Evolutionary conservation across 1,140 invertebrate genomes (phyloP).

Genomic region (Drosophila tropicalis): DNA sequence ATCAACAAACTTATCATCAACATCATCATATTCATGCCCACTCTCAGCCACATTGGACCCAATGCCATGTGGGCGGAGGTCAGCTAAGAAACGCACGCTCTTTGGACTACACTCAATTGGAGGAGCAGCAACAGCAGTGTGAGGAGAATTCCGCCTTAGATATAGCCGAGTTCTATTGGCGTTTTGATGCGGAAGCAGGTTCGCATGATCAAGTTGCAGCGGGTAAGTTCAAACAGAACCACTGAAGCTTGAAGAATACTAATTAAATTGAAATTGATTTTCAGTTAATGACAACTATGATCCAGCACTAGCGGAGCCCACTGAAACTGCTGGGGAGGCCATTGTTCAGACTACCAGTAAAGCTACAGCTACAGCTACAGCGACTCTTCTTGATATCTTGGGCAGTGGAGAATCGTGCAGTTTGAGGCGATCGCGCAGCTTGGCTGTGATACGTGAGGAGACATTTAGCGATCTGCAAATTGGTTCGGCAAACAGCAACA

Average conservation of each 20-base stretch:
- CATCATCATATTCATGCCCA: constrained; percentile 46
- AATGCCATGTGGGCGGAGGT: constrained; percentile 61
- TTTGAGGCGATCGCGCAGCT: constrained; percentile 88
- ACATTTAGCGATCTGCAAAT: constrained; percentile 87
- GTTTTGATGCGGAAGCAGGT: constrained; percentile 70
- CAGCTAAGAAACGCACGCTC: constrained; percentile 79
- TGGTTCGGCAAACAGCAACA: constrained; percentile 84
- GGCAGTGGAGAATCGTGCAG: constrained; percentile 85
- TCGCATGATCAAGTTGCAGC: constrained; percentile 61
- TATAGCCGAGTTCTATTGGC: constrained; percentile 82
- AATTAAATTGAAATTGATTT: constrained; percentile 39
- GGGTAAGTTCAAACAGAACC: constrained; percentile 48
- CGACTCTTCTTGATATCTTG: constrained; percentile 67
- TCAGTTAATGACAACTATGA: constrained; percentile 51
- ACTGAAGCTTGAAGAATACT: constrained; percentile 29
- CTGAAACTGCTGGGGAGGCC: constrained; percentile 21
- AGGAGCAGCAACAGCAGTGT: constrained; percentile 31
- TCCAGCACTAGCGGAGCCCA: constrained; percentile 15
- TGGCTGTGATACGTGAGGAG: constrained; percentile 90
- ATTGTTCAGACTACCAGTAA: constrained; percentile 1
- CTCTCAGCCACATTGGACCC: constrained; percentile 70
- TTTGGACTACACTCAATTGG: constrained; percentile 73
- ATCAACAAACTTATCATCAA: constrained; percentile 14
- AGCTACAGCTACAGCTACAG: constrained; percentile 36
- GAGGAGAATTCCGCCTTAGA: constrained; percentile 68